Base-by-base conservation (phyloP, 2,113 vertebrate genomes). In the Stegostoma tigrinum region DNA sequence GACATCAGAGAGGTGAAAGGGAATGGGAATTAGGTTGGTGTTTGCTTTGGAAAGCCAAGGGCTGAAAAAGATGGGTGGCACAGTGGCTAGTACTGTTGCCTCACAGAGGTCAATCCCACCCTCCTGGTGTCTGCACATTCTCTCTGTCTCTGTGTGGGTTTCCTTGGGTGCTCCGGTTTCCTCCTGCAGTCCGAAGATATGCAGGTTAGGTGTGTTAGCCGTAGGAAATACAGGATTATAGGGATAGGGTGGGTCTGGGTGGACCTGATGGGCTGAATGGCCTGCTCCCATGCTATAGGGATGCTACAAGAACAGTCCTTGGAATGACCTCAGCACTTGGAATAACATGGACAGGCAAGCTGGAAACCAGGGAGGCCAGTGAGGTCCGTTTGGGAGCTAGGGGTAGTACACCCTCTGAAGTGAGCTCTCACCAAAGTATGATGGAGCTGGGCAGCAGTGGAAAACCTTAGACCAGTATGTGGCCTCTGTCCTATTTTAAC, bases 331-430 rank as follows among this genome's bases (percentile, higher is more conserved):
- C 78, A 80, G 34, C 27, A n/a, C n/a, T 38, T 61, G 55, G 55
- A 61, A 61, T 61, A 10, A 61, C 55, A 78, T 2, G 34, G 34
- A 12, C 34, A 34, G 75, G 8, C 3, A n/a, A 14, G 34, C 10
- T 34, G 3, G 75, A 75, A 27, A 7, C 5, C 38, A n/a, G n/a
- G 14, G 78, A 38, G 70, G 23, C 27, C 5, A 34, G 3, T 38
- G 12, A n/a, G 38, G 3, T 83, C n/a, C 0, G 3, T 38, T 38
- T 42, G 78, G 17, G 80, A 17, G 4, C 72, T 27, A 8, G 30
- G 10, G 27, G 2, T 19, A 17, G 80, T 17, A 15, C 5, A 0
- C 38, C 1, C 15, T 2, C 78, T 5, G 0, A 0, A n/a, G 30
- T 30, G 72, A 75, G 30, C 7, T 75, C 70, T 75, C 72, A 34